Percentiles rank a stretch among this genome's conserved stretches.
Evolutionary conservation across 2,888 invertebrate genomes (phyloP).

Genomic region (Pristionchus arcanus): DNA sequence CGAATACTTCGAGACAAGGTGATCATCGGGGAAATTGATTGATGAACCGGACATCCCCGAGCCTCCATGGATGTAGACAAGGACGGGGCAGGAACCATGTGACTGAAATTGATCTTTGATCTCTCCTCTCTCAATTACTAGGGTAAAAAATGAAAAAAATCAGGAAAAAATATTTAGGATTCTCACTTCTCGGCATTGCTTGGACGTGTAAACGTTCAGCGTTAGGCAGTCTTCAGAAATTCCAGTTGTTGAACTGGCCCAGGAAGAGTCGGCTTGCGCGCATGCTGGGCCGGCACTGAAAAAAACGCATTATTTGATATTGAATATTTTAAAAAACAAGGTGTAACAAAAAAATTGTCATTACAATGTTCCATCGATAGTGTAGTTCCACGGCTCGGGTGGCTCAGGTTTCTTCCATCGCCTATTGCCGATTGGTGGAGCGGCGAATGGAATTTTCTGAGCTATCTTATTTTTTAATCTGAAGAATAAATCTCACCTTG

Average conservation of each 20-base stretch:
- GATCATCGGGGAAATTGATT: constrained; percentile 8
- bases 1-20: not conserved
- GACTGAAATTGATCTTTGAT: not conserved
- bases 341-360: too few relatives aligned
- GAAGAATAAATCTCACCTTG: not conserved
- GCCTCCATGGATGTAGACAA: constrained; percentile 49
- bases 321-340: too few relatives aligned
- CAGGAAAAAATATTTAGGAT: too few relatives aligned
- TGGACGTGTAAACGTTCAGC: constrained; percentile 16
- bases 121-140: too few relatives aligned
- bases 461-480: too few relatives aligned
- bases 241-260: not conserved
- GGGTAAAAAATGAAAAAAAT: too few relatives aligned
- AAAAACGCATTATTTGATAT: not conserved
- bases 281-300: not conserved
- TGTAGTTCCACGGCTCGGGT: constrained; percentile 10
- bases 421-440: not conserved
- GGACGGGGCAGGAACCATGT: not conserved
- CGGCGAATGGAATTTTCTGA: constrained; percentile 12
- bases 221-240: constrained; percentile 41
- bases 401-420: not conserved
- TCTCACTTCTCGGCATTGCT: not conserved
- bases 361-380: constrained; percentile 23
- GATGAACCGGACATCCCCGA: not conserved
- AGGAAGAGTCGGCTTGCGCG: not conserved